A percentile compares a stretch with the other conserved stretches of the same genome.
Conservation (phyloP, 2,888 invertebrate species). For the Drosophila austrosaltans region DNA sequence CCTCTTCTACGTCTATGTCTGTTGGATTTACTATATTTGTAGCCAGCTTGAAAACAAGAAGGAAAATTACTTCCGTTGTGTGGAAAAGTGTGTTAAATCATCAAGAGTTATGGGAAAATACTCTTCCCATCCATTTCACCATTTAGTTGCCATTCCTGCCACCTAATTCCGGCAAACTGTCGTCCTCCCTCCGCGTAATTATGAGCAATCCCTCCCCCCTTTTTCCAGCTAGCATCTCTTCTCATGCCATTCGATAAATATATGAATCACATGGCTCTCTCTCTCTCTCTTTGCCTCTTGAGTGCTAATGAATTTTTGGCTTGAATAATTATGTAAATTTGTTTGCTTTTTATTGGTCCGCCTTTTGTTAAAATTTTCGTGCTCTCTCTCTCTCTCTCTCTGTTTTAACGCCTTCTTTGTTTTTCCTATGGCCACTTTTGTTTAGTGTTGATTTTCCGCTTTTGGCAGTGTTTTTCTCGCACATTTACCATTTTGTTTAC, state of each 20-base stretch:
- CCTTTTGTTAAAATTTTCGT: constrained; percentile 24
- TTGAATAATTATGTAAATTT: constrained; percentile 50
- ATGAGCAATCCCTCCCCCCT: not conserved
- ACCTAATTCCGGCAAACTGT: constrained; percentile 28
- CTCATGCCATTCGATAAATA: not conserved
- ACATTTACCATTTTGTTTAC: constrained; percentile 16
- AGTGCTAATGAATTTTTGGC: constrained; percentile 35
- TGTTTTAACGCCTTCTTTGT: constrained; percentile 3
- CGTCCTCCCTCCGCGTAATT: not conserved
- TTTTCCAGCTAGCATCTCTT: not conserved
- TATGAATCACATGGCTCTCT: constrained; percentile 12
- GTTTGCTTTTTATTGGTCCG: constrained; percentile 33
- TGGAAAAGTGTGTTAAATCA: constrained; percentile 22
- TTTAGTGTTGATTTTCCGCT: constrained; percentile 25
- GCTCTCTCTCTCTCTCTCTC: constrained; percentile 1
- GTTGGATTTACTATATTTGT: not conserved
- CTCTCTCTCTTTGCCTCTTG: not conserved
- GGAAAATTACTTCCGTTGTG: constrained; percentile 59
- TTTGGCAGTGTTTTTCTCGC: constrained; percentile 15
- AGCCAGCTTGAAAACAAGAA: constrained; percentile 9
- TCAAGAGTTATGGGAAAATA: constrained; percentile 17
- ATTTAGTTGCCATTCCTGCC: constrained; percentile 2
- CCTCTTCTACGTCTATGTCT: not conserved
- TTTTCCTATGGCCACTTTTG: constrained; percentile 21
- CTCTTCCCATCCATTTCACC: not conserved